phyloP scores from a whole-genome alignment of 2,113 vertebrate genomes.

The Alethe diademata region DNA sequence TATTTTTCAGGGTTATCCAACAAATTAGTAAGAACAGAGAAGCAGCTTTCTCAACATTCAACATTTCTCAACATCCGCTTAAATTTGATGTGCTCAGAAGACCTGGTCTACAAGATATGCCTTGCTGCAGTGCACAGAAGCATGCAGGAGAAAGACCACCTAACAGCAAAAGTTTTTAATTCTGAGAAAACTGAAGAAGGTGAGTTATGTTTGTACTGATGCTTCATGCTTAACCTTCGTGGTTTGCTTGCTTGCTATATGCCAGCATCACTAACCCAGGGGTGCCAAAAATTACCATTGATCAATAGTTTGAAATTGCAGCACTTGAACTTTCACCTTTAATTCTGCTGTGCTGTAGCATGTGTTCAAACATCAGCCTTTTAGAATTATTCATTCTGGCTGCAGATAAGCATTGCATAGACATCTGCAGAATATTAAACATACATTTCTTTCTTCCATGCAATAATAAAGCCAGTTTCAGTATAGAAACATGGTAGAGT shows the following conservation, averaged over 20 bases:
- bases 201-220: constrained; percentile 22
- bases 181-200: not conserved
- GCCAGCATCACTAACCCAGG: constrained; percentile 32
- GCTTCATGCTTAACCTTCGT: constrained; percentile 54
- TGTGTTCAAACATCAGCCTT: constrained; percentile 47
- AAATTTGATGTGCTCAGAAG: not conserved
- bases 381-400: constrained; percentile 59
- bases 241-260: constrained; percentile 47
- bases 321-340: constrained; percentile 64
- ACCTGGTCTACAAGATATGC: not conserved
- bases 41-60: not conserved
- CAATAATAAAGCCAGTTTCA: not conserved
- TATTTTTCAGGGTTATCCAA: not conserved
- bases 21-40: not conserved
- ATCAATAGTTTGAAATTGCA: constrained; percentile 72
- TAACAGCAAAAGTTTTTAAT: not conserved
- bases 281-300: constrained; percentile 60
- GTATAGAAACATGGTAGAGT: not conserved
- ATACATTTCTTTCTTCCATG: not conserved
- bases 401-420: constrained; percentile 19
- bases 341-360: constrained; percentile 50
- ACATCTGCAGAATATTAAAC: constrained; percentile 46
- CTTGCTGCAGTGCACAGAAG: not conserved
- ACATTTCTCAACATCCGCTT: not conserved
- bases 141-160: not conserved